These are phyloP conservation scores for Elysia crispata DNA, from an alignment of 2,888 invertebrate species.

Conservation along the genomic window DNA sequence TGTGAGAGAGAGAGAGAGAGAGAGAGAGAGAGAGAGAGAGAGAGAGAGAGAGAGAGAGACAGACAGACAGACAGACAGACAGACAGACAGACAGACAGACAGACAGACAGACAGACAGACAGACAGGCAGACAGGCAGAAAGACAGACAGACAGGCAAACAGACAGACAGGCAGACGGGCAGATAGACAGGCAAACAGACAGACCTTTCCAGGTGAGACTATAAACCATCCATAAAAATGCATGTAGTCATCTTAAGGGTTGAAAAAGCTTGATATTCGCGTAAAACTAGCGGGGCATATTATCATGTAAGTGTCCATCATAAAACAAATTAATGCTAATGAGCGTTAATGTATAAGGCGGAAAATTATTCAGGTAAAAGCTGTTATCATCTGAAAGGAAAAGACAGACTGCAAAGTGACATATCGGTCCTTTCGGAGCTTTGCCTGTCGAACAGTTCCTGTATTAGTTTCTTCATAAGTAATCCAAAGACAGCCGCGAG, in stretches of 20 bases:
- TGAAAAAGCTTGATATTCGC: not conserved
- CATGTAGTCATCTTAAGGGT: not conserved
- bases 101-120: slow-evolving; percentile 23
- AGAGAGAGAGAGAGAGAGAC: slow-evolving; percentile 35
- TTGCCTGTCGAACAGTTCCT: too few species aligned
- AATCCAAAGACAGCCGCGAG: too few species aligned
- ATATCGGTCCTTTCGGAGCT: too few species aligned
- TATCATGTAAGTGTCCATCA: too few species aligned
- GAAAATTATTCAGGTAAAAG: too few species aligned
- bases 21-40: slow-evolving; percentile 15
- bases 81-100: slow-evolving; percentile 12
- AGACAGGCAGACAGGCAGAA: slow-evolving; percentile 16
- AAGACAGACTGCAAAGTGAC: too few species aligned
- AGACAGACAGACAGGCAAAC: slow-evolving; percentile 16
- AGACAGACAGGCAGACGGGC: slow-evolving; percentile 22
- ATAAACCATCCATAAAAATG: not conserved
- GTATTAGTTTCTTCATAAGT: too few species aligned
- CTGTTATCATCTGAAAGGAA: too few species aligned
- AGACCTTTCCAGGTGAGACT: not conserved
- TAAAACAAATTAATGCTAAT: too few species aligned
- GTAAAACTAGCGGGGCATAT: too few species aligned
- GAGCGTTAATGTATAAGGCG: too few species aligned
- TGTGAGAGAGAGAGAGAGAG: not conserved
- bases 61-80: slow-evolving; percentile 16
- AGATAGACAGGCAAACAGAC: not conserved